Evolutionary conservation across 2,113 vertebrate genomes (phyloP), one percentile per base, ranked within the genome.

Genomic region (Oenanthe oenanthe): DNA sequence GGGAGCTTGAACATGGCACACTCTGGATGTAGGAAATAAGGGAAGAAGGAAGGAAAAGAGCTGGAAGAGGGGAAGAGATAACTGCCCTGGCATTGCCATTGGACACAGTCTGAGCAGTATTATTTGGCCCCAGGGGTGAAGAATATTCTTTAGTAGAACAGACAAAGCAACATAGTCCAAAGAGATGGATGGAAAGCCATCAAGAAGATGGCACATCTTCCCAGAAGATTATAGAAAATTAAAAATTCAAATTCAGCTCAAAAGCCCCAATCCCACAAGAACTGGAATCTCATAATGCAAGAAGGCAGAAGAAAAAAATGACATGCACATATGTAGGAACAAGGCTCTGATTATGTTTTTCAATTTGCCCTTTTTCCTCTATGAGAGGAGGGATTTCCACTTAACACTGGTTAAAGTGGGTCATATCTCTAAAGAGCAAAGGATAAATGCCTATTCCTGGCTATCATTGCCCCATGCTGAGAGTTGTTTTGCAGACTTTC

Each of bases 271-370:
- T 73, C 7, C 12, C 34, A 61, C 13, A 91, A 51, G 68, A 85
- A 66, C 20, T 31, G 48, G 17, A 51, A 57, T 72, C 9, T 38
- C 22, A 7, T 9, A 16, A 1, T 60, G 31, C 22, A 78, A 63
- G 50, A 83, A 57, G 36, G 36, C 24, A 61, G 40, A 63, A 58
- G 63, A 42, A 79, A 43, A 76, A 12, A 51, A 61, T 13, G 10
- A 15, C 8, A 32, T 2, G 6, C 3, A 22, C 0, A 0, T 19
- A 26, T 5, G 15, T 43, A 72, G n/a, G 50, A 80, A 60, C 6
- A 1, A 54, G 72, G 42, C 16, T 31, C 29, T 28, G 28, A 43
- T 63, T 47, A n/a, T 31, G 6, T 7, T 50, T 92, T 76, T 86
- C 50, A 66, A 74, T 70, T 48, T 57, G 38, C 26, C 7, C 10